Conservation (phyloP, 1,140 invertebrate genomes). For the Dreissena polymorpha region DNA sequence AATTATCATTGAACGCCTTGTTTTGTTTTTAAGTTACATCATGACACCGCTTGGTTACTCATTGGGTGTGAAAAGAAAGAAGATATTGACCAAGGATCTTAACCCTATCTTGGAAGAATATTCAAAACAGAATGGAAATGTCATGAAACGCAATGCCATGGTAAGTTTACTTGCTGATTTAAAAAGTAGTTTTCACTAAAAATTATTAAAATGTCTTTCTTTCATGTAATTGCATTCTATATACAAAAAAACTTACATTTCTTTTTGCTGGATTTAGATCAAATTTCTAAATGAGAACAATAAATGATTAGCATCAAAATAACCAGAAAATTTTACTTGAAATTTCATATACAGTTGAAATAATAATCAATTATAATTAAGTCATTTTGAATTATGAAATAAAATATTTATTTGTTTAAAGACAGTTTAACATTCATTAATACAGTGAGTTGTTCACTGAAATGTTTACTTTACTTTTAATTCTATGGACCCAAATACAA, state of each 20-base stretch:
- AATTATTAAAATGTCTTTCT: neutral
- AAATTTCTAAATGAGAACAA: conserved; percentile 81
- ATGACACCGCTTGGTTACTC: conserved; percentile 47
- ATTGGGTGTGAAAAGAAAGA: conserved; percentile 30
- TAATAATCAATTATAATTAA: too few relatives aligned
- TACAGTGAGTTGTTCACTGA: too few relatives aligned
- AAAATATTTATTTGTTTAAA: too few relatives aligned
- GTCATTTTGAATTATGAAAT: too few relatives aligned
- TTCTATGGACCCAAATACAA: too few relatives aligned
- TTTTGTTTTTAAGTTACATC: conserved; percentile 27
- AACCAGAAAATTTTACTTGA: too few relatives aligned
- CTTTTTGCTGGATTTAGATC: conserved; percentile 79
- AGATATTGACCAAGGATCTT: conserved; percentile 5
- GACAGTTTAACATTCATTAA: too few relatives aligned
- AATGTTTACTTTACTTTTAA: too few relatives aligned
- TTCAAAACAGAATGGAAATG: conserved; percentile 54
- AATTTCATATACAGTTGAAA: too few relatives aligned
- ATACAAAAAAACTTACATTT: neutral
- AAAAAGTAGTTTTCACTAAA: neutral
- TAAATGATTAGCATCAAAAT: too few relatives aligned
- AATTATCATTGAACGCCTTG: too few relatives aligned
- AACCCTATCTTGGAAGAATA: conserved; percentile 57
- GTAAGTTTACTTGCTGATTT: conserved; percentile 39
- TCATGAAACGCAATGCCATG: conserved; percentile 41
- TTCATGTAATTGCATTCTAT: neutral